A percentile compares a stretch with the other conserved stretches of the same genome.
These are phyloP conservation scores for Crotophaga sulcirostris DNA, from an alignment of 2,113 vertebrate genomes.

Conservation along the genomic window DNA sequence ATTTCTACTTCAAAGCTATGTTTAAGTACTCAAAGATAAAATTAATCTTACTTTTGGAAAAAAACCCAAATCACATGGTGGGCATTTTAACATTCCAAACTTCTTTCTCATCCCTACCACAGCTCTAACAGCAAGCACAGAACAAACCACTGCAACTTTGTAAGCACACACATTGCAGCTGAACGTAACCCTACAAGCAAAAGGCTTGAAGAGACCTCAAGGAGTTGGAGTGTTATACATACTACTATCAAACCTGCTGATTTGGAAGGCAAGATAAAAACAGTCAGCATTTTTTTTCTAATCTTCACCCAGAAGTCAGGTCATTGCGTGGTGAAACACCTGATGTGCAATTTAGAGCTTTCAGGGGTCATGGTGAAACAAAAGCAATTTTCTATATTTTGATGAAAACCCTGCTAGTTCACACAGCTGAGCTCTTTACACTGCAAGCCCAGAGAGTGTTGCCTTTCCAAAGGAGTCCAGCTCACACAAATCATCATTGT, in stretches of 20 bases:
- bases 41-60: not conserved
- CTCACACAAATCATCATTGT: not conserved
- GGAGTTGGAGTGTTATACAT: not conserved
- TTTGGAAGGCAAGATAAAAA: not conserved
- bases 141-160: not conserved
- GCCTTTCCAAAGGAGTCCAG: not conserved
- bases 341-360: not conserved
- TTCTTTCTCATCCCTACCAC: not conserved
- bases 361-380: not conserved
- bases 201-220: not conserved
- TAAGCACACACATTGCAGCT: fast-evolving
- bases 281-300: not conserved
- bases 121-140: not conserved
- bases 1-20: not conserved
- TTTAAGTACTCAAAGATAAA: not conserved
- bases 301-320: not conserved
- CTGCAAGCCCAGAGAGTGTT: not conserved
- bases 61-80: not conserved
- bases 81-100: not conserved
- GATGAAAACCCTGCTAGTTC: not conserved
- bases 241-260: not conserved
- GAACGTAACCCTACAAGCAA: not conserved
- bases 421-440: not conserved
- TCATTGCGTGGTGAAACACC: not conserved
- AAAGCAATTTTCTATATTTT: not conserved